A percentile compares a stretch with the other conserved stretches of the same genome.
These are phyloP conservation scores for zebrafish (Danio rerio) DNA, from an alignment of 2,113 vertebrate genomes.

Conservation along the genomic window DNA sequence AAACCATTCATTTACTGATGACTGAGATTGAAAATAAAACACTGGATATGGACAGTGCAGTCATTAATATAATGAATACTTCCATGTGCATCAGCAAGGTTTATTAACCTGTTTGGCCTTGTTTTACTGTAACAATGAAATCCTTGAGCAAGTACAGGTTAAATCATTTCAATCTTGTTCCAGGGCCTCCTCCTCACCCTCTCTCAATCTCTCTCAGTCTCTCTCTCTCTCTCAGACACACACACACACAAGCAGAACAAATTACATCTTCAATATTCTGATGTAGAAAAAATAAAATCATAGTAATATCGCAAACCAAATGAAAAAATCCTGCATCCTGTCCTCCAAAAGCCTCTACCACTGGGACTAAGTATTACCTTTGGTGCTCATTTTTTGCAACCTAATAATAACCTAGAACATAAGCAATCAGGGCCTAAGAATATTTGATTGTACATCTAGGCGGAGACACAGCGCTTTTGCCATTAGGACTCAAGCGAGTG, in stretches of 20 bases:
- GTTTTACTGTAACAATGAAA: constrained; percentile 48
- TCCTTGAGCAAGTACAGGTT: constrained; percentile 28
- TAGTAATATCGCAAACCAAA: constrained; percentile 61
- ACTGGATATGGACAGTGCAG: background rate
- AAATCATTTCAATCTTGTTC: constrained; percentile 52
- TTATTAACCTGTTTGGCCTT: constrained; percentile 25
- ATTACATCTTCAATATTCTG: constrained; percentile 50
- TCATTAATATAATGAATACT: background rate
- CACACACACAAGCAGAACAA: constrained; percentile 12
- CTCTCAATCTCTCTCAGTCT: background rate
- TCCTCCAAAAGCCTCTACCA: constrained; percentile 60
- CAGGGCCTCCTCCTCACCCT: background rate
- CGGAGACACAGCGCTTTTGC: constrained; percentile 93
- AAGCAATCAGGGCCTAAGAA: constrained; percentile 98
- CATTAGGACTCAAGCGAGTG: constrained; percentile 92
- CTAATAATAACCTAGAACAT: constrained; percentile 98
- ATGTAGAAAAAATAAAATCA: constrained; percentile 63
- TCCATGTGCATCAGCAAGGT: background rate
- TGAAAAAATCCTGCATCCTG: constrained; percentile 51
- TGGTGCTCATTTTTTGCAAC: constrained; percentile 83
- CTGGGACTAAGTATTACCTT: constrained; percentile 70
- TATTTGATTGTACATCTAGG: constrained; percentile 98
- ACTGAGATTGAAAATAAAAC: background rate
- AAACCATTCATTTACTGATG: background rate
- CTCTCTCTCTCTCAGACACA: constrained; percentile 5